phyloP scores from a whole-genome alignment of 2,113 vertebrate species.

The Sinocyclocheilus anshuiensis region DNA sequence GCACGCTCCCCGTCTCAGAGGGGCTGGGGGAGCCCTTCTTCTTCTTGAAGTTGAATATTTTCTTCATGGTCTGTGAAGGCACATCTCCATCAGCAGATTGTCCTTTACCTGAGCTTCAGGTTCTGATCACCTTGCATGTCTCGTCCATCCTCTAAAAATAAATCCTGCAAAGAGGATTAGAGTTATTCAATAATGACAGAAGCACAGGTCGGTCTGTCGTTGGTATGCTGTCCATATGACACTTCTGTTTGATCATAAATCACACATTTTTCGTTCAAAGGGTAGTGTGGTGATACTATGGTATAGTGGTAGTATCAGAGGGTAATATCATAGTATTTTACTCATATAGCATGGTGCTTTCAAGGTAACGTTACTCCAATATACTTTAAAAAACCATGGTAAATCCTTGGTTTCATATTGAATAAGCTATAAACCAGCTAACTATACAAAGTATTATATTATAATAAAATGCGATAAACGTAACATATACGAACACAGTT shows the following conservation, averaged over 20 bases:
- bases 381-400: neutral
- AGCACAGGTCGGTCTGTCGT: neutral
- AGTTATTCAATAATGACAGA: slow-evolving; percentile 45
- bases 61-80: slow-evolving; percentile 79
- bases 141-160: slow-evolving; percentile 73
- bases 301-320: neutral
- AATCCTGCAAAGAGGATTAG: slow-evolving; percentile 72
- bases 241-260: no score
- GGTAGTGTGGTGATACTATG: neutral
- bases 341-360: neutral
- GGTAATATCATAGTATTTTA: neutral
- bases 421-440: neutral
- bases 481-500: neutral
- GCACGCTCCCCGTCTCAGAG: slow-evolving; percentile 59
- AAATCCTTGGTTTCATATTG: neutral
- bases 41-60: slow-evolving; percentile 82
- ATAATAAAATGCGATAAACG: neutral
- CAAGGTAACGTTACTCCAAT: neutral
- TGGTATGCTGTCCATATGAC: neutral
- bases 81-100: slow-evolving; percentile 40
- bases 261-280: neutral
- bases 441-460: neutral
- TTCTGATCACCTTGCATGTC: slow-evolving; percentile 56
- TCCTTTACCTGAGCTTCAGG: slow-evolving; percentile 60
- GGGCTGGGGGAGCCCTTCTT: slow-evolving; percentile 71